phyloP scores from a whole-genome alignment of 1,140 invertebrate species.

The Nylanderia fulva region DNA sequence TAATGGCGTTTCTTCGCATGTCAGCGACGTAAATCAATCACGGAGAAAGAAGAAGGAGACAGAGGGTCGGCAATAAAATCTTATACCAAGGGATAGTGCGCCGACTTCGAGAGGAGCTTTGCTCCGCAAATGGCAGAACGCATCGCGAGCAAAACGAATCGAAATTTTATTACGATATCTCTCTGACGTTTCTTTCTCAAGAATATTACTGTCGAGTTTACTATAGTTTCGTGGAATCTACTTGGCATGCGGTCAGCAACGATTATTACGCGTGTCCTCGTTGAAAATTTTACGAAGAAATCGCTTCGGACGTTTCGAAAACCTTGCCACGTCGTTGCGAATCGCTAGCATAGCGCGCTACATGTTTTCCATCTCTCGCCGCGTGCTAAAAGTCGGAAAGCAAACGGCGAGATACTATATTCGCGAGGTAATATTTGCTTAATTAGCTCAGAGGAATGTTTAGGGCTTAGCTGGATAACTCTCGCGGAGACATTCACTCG shows the following conservation, averaged over 20 bases:
- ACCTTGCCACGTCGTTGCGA: neutral
- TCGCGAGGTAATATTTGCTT: constrained; percentile 40
- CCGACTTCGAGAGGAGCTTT: neutral
- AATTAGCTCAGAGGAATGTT: constrained; percentile 44
- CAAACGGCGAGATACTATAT: constrained; percentile 29
- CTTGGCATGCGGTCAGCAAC: neutral
- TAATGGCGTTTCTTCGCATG: constrained; percentile 43
- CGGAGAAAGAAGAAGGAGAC: neutral
- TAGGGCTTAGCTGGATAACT: constrained; percentile 1
- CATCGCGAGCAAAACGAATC: constrained; percentile 15
- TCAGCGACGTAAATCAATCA: constrained; percentile 48
- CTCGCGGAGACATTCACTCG: constrained; percentile 20
- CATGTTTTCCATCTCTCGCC: constrained; percentile 7
- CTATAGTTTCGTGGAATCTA: neutral
- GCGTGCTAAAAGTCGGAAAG: constrained; percentile 11
- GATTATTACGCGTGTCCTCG: neutral
- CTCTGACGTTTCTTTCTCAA: constrained; percentile 9
- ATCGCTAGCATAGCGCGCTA: constrained; percentile 11
- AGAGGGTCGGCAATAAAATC: constrained; percentile 12
- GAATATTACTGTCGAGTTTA: constrained; percentile 7
- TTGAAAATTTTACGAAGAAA: neutral
- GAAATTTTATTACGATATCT: constrained; percentile 27
- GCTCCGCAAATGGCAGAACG: neutral
- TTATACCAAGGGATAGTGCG: neutral
- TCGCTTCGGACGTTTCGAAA: neutral